phyloP scores from a whole-genome alignment of 2,797 vertebrate species.

The Borostomias antarcticus region DNA sequence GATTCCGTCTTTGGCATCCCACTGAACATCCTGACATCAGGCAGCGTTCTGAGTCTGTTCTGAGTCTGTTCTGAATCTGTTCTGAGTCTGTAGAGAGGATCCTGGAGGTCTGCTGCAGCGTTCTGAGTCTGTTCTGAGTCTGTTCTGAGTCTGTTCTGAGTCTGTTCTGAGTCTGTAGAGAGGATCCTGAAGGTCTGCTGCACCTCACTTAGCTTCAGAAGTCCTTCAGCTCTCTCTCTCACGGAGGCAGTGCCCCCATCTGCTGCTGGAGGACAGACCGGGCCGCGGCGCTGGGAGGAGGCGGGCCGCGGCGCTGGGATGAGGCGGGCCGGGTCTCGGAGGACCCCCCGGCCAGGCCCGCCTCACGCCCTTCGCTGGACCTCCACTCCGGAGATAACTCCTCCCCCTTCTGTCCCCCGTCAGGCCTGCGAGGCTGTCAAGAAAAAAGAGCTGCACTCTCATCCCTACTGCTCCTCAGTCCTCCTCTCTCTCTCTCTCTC shows the following conservation, averaged over 20 bases:
- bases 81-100: too few relatives aligned
- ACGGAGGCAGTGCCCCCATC: neutral
- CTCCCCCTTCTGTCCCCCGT: constrained; percentile 15
- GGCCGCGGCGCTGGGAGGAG: neutral
- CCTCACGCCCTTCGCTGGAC: constrained; percentile 16
- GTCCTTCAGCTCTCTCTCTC: too few relatives aligned
- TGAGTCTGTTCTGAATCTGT: too few relatives aligned
- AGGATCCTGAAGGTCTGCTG: too few relatives aligned
- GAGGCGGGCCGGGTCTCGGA: too few relatives aligned
- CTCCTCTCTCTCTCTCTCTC: neutral
- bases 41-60: neutral
- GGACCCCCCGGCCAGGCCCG: too few relatives aligned
- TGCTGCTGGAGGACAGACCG: neutral
- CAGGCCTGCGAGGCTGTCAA: constrained; percentile 21
- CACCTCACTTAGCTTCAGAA: too few relatives aligned
- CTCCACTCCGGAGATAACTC: constrained; percentile 19
- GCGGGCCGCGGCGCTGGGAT: neutral
- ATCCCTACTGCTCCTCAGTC: constrained; percentile 3
- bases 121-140: too few relatives aligned
- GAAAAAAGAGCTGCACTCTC: constrained; percentile 25
- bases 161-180: too few relatives aligned
- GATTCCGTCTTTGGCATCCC: neutral
- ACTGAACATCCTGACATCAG: neutral
- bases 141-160: too few relatives aligned
- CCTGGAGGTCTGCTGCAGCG: too few relatives aligned